These are phyloP conservation scores for Epinephelus lanceolatus DNA, from an alignment of 2,113 vertebrate species.

Conservation along the genomic window DNA sequence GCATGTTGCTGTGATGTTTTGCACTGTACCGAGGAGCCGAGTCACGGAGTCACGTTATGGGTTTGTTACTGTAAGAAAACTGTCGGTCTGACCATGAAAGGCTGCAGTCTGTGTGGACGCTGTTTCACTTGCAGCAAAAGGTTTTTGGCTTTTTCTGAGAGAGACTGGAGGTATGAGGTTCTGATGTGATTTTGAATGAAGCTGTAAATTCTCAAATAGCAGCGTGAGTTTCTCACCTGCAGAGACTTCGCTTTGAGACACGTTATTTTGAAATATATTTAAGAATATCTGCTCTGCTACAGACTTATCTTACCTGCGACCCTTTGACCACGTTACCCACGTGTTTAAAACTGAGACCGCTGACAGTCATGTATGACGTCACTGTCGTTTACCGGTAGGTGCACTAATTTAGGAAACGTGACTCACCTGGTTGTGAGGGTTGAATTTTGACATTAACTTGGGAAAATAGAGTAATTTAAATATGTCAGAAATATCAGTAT, in stretches of 20 bases:
- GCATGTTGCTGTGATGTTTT: constrained; percentile 54
- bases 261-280: neutral
- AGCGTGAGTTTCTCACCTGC: neutral
- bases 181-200: neutral
- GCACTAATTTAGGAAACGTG: too few species aligned
- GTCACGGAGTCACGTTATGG: constrained; percentile 3
- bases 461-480: too few species aligned
- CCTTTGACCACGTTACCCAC: too few species aligned
- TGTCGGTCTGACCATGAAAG: neutral
- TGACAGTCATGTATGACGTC: too few species aligned
- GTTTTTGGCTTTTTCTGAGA: neutral
- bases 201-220: constrained; percentile 16
- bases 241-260: neutral
- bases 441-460: too few species aligned
- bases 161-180: neutral
- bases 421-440: too few species aligned
- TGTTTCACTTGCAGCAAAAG: neutral
- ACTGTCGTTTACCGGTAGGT: too few species aligned
- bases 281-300: neutral
- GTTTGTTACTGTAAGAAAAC: constrained; percentile 27
- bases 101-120: neutral
- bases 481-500: too few species aligned
- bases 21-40: constrained; percentile 31
- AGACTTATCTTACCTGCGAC: too few species aligned
- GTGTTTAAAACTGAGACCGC: too few species aligned